Base-by-base conservation (phyloP, 2,113 vertebrate species). In the Oncorhynchus kisutch region DNA sequence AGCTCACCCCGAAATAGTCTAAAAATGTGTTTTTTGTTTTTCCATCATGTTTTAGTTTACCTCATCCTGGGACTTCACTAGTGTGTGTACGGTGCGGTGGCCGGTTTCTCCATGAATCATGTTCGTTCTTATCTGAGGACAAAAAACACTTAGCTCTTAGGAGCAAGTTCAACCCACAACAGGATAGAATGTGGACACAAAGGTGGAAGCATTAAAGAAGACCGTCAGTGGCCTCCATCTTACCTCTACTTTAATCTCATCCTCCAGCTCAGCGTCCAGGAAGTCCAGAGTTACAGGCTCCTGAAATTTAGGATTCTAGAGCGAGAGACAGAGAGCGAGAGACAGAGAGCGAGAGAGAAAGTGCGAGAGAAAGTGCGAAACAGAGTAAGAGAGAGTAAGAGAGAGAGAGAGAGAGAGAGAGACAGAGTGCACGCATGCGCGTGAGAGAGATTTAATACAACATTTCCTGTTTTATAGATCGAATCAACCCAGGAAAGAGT, bases 51-150 rank as follows among this genome's bases (percentile, higher is more conserved):
- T 18, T 62, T 24, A 54, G 31, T 87, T 95, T 93, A 99, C 97
- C 96, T 99, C 95, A 93, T 99, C 97, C 77, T 97, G 95, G 72
- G 97, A 99, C 89, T 98, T 99, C 79, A 99, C 94, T 78, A 98
- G 80, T 0, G 96, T 97, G 81, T 88, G 85, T 85, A 98, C 94
- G 7, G 91, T 95, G 78, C 88, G 91, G 84, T 93, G 90, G 54
- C 95, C 96, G 67, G 75, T 94, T 71, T 86, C 65, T 29, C 92
- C 95, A 57, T 98, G 93, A 72, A 99, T 99, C 97, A 99, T 99
- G 82, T 95, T 92, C 85, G 83, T 95, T 73, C 97, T 92, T 87
- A 99, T 97, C 97, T 99, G 82, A 81, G 73, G 11, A 27, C 2
- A 27, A 31, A 65, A 66, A 9, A 57, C 22, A 20, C 27, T 13